phyloP scores from a whole-genome alignment of 2,888 invertebrate genomes.

The Alloplasta piceator region DNA sequence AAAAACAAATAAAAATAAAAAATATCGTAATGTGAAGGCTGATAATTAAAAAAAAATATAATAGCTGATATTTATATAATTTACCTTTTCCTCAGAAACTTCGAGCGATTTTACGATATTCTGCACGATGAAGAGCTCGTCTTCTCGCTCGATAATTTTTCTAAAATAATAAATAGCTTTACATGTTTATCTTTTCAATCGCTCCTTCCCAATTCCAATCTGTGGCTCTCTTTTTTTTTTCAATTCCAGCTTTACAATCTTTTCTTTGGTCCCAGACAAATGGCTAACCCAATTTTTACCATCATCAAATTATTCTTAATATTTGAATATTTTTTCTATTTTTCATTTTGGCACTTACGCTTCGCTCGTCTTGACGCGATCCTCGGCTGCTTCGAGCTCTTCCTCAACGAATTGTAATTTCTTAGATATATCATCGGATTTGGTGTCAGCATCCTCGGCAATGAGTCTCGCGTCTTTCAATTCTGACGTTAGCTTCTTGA shows the following conservation, averaged over 20 bases:
- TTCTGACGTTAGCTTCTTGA: conserved; percentile 87
- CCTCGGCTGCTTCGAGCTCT: conserved; percentile 88
- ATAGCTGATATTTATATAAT: no score
- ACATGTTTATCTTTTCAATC: not conserved
- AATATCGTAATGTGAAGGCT: no score
- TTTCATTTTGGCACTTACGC: conserved; percentile 80
- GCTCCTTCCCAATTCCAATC: no score
- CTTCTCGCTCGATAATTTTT: conserved; percentile 82
- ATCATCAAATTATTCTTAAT: no score
- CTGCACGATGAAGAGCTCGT: conserved; percentile 82
- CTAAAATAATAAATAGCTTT: conserved; percentile 64
- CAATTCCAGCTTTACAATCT: not conserved
- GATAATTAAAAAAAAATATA: no score
- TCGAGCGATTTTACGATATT: conserved; percentile 82
- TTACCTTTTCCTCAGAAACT: conserved; percentile 82
- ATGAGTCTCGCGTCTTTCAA: conserved; percentile 88
- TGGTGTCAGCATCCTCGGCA: conserved; percentile 89
- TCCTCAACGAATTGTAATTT: conserved; percentile 89
- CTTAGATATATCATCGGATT: conserved; percentile 89
- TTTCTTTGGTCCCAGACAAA: no score
- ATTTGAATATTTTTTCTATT: not conserved
- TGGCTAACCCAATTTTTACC: no score
- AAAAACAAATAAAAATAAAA: no score
- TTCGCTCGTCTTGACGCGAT: conserved; percentile 88
- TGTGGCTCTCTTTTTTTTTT: not conserved